Conservation (phyloP, 1,140 invertebrate genomes). For the Eupristina koningsbergeri region DNA sequence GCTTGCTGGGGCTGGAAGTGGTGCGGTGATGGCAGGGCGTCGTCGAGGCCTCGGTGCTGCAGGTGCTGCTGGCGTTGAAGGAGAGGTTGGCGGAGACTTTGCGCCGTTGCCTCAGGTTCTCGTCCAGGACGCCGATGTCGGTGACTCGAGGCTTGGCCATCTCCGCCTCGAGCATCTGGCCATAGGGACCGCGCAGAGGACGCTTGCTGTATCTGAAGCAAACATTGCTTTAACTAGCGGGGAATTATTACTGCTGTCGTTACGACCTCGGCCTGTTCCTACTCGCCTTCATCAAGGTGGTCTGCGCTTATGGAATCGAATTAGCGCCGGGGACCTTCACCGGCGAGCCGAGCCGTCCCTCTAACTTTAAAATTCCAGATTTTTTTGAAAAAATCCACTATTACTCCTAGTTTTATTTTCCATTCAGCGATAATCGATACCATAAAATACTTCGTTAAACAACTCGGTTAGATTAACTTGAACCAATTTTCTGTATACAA, state of each 20-base stretch:
- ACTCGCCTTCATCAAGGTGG: too few species aligned
- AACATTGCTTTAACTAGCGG: slow-evolving; percentile 8
- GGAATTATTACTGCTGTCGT: not conserved
- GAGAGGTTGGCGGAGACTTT: slow-evolving; percentile 69
- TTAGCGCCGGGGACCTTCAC: too few species aligned
- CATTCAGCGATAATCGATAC: too few species aligned
- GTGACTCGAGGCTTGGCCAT: slow-evolving; percentile 80
- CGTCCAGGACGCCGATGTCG: slow-evolving; percentile 62
- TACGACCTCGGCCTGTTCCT: not conserved
- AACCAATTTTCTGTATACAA: too few species aligned
- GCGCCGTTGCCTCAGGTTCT: slow-evolving; percentile 61
- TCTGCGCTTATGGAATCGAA: too few species aligned
- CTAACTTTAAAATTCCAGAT: too few species aligned
- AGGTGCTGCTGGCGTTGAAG: slow-evolving; percentile 64
- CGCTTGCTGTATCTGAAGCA: slow-evolving; percentile 80
- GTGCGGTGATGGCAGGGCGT: slow-evolving; percentile 80
- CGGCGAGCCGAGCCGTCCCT: too few species aligned
- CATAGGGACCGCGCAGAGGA: slow-evolving; percentile 84
- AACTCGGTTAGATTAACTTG: too few species aligned
- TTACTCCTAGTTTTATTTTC: too few species aligned
- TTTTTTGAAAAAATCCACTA: too few species aligned
- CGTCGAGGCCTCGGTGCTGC: slow-evolving; percentile 63
- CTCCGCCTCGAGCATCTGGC: slow-evolving; percentile 87
- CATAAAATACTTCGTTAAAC: too few species aligned
- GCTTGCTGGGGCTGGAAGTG: slow-evolving; percentile 84